Evolutionary conservation across 2,797 vertebrate species (phyloP), one percentile per base, ranked within the genome.

Genomic region (Melanitta fusca): DNA sequence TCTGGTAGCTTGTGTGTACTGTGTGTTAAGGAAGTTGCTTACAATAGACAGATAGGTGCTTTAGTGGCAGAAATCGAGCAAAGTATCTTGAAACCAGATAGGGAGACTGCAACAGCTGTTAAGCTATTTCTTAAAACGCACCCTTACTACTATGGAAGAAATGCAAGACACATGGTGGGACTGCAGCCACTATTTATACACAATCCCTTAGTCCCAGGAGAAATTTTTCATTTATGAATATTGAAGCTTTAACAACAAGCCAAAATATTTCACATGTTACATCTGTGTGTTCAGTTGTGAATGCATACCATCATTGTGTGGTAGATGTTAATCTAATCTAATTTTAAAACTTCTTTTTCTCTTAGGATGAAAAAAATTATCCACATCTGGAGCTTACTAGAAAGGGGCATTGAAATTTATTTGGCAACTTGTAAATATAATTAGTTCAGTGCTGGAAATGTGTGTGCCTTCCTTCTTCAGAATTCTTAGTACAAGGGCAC

Each of bases 101-200:
- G 80, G 68, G 86, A 96, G 87, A 88, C 15, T 89, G 66, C 39
- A 97, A 93, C 96, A 97, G 96, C 96, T 97, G 97, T 85, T 74
- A 61, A 70, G 83, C 61, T 93, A 72, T 94, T 97, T 96, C 90
- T 96, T 96, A 93, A 95, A 96, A 96, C 58, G 80, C 34, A 91
- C 57, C 36, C 58, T 97, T 94, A 91, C 77, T 88, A 47, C 72
- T 91, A 69, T 80, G 88, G 91, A 93, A 97, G 94, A 97, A 96
- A 97, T 93, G 86, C 65, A 88, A 86, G 92, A 96, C 97, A 90
- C 51, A 95, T 97, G 87, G 91, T 79, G 87, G 95, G 84, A 92
- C 72, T 96, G 80, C 73, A 93, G 70, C 95, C 84, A 80, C 96
- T 98, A 97, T 98, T 97, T 97, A 96, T 97, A 97, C 21, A 62